Evolutionary conservation across 2,888 invertebrate species (phyloP).

Genomic region (Amphimallon solstitiale): DNA sequence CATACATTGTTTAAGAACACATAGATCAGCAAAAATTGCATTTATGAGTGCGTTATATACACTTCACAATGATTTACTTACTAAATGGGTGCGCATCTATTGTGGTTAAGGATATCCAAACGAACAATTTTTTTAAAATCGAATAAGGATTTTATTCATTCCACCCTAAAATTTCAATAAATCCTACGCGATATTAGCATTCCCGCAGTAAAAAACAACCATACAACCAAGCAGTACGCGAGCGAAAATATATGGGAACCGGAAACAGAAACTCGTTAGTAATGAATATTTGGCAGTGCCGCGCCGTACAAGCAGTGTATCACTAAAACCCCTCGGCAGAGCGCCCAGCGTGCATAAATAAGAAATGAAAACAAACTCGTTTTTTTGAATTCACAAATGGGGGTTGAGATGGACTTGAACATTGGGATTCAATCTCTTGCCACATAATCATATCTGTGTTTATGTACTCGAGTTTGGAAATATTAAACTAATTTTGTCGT

Average conservation of each 20-base stretch:
- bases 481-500: no score
- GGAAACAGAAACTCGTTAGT: slow-evolving; percentile 46
- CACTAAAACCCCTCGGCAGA: slow-evolving; percentile 7
- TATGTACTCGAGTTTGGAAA: no score
- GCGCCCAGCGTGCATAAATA: slow-evolving; percentile 11
- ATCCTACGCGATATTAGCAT: slow-evolving; percentile 13
- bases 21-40: no score
- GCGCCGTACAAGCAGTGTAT: slow-evolving; percentile 18
- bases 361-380: slow-evolving; percentile 28
- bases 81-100: no score
- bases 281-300: slow-evolving; percentile 45
- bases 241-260: slow-evolving; percentile 39
- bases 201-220: background rate
- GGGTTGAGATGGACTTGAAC: slow-evolving; percentile 9
- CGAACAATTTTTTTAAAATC: slow-evolving; percentile 2
- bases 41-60: no score
- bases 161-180: slow-evolving; percentile 20
- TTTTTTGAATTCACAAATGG: slow-evolving; percentile 4
- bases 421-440: slow-evolving; percentile 4
- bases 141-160: slow-evolving; percentile 13
- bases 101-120: background rate
- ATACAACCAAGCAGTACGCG: slow-evolving; percentile 8
- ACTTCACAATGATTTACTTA: background rate
- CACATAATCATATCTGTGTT: background rate
- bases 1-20: no score